phyloP scores from a whole-genome alignment of 2,888 invertebrate genomes.

The Epirrita christyi region DNA sequence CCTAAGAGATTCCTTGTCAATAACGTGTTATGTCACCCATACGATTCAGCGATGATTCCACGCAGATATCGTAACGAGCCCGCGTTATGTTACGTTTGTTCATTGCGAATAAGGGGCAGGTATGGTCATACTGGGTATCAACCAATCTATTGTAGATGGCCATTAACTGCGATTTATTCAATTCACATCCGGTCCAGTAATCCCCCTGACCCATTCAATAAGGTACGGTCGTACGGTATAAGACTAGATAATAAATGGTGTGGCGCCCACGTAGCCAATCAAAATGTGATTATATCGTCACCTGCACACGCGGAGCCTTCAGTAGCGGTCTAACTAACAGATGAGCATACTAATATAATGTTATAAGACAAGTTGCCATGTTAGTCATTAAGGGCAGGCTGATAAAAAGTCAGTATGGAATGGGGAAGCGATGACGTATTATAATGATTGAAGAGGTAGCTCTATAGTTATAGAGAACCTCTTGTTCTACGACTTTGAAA shows the following conservation, averaged over 20 bases:
- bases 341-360: slow-evolving; percentile 45
- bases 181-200: slow-evolving; percentile 18
- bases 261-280: slow-evolving; percentile 29
- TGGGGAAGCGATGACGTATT: slow-evolving; percentile 8
- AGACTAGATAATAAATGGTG: slow-evolving; percentile 28
- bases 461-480: too few species aligned
- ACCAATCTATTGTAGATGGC: neutral
- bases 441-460: too few species aligned
- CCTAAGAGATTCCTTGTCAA: too few species aligned
- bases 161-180: neutral
- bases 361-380: slow-evolving; percentile 39
- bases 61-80: too few species aligned
- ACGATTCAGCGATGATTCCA: too few species aligned
- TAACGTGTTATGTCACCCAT: too few species aligned
- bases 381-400: slow-evolving; percentile 41
- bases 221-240: slow-evolving; percentile 12
- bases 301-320: slow-evolving; percentile 6
- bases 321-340: slow-evolving; percentile 40
- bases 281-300: slow-evolving; percentile 35
- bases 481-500: too few species aligned
- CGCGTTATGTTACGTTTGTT: too few species aligned
- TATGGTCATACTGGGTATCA: too few species aligned
- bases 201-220: slow-evolving; percentile 21
- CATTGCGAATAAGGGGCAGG: too few species aligned
- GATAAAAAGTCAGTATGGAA: slow-evolving; percentile 39